Conservation (phyloP, 2,888 invertebrate species). For the Agrotis puta region DNA sequence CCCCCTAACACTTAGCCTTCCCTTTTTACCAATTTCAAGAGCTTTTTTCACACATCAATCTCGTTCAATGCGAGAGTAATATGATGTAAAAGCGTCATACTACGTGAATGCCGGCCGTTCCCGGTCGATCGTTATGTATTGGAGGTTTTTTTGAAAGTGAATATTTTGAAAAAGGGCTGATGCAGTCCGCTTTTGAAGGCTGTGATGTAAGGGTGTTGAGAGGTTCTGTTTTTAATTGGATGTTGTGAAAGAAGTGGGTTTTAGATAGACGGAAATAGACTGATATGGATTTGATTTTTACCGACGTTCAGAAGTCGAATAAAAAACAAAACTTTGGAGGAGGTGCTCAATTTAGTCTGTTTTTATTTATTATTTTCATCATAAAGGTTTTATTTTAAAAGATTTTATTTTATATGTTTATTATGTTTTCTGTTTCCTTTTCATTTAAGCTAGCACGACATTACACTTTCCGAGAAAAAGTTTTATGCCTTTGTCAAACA, state of each 20-base stretch:
- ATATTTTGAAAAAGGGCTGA: conserved; percentile 47
- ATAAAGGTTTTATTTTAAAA: too few relatives aligned
- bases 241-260: background rate
- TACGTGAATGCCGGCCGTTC: conserved; percentile 68
- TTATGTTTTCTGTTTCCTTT: background rate
- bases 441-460: background rate
- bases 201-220: background rate
- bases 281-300: background rate
- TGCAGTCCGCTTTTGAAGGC: conserved; percentile 47
- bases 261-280: background rate
- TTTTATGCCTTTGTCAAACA: too few relatives aligned
- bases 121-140: conserved; percentile 71
- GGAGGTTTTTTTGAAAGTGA: conserved; percentile 58
- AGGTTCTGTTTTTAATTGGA: conserved; percentile 41
- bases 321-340: too few relatives aligned
- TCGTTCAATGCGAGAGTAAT: conserved; percentile 84
- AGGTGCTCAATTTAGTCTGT: background rate
- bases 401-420: background rate
- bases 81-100: conserved; percentile 84
- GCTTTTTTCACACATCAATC: conserved; percentile 90
- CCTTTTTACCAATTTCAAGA: conserved; percentile 90
- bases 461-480: background rate
- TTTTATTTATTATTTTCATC: background rate
- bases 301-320: too few relatives aligned
- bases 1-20: conserved; percentile 88